phyloP scores from a whole-genome alignment of 37 sponge, comb jelly and placozoan genomes.

The Spongilla lacustris region DNA sequence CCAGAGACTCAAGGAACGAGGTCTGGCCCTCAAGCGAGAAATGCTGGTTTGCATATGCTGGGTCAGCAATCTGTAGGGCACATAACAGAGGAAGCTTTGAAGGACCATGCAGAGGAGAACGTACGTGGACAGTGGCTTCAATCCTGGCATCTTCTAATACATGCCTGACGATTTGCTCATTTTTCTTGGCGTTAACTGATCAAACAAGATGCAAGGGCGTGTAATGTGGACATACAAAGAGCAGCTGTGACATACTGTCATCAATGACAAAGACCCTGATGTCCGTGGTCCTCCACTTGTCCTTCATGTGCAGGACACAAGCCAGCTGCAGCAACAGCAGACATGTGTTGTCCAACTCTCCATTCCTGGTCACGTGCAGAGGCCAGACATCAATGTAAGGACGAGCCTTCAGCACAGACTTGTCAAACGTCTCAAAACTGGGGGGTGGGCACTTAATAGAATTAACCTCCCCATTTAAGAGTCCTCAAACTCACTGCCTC shows the following conservation, averaged over 20 bases:
- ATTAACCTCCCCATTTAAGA: neutral
- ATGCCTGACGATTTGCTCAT: neutral
- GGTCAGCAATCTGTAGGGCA: no score
- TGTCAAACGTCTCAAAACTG: constrained; percentile 78
- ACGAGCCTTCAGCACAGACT: constrained; percentile 23
- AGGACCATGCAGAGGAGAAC: no score
- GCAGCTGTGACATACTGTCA: neutral
- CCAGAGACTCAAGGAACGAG: no score
- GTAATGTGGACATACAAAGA: neutral
- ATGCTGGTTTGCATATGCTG: no score
- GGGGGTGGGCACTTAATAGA: neutral
- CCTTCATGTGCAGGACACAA: constrained; percentile 94
- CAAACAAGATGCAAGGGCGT: neutral
- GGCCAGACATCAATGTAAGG: constrained; percentile 89
- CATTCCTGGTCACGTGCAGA: constrained; percentile 49
- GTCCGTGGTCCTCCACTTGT: neutral
- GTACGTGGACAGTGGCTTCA: no score
- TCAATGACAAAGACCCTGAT: neutral
- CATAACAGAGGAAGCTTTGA: no score
- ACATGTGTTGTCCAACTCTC: constrained; percentile 83
- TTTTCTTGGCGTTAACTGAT: neutral
- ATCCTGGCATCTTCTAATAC: no score
- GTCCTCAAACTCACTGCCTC: constrained; percentile 74
- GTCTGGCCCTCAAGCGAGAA: no score
- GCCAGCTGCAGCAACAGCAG: constrained; percentile 89